A percentile compares a stretch with the other conserved stretches of the same genome.
These are phyloP conservation scores for Yoshiicerus persimilis DNA, from an alignment of 1,140 invertebrate genomes.

Conservation along the genomic window DNA sequence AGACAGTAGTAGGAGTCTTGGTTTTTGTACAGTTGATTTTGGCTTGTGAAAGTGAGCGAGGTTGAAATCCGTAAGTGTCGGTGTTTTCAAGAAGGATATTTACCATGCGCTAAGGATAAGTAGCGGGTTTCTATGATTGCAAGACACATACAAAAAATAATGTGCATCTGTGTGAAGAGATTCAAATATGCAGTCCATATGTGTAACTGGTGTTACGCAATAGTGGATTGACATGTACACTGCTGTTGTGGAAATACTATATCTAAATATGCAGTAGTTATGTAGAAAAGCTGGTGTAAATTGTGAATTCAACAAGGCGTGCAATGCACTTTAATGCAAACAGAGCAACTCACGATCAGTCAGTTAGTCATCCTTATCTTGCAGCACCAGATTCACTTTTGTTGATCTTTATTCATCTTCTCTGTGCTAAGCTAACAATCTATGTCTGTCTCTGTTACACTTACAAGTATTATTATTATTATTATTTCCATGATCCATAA, in stretches of 20 bases:
- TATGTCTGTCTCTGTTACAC: neutral
- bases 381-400: neutral
- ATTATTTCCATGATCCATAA: too few relatives aligned
- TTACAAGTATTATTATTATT: neutral
- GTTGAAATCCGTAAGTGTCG: neutral
- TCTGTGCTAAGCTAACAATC: neutral
- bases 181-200: neutral
- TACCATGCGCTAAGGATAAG: neutral
- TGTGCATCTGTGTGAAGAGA: neutral
- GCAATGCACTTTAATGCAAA: neutral
- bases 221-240: neutral
- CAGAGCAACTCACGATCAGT: neutral
- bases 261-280: neutral
- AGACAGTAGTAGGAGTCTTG: neutral
- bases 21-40: neutral
- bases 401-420: neutral
- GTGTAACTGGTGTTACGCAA: too few relatives aligned
- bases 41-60: neutral
- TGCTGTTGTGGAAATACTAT: neutral
- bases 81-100: neutral
- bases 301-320: neutral
- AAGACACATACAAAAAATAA: neutral
- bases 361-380: conserved; percentile 6
- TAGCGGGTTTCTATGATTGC: neutral
- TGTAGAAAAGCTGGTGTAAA: neutral